Conservation (phyloP, 2,113 vertebrate species). For the Dunckerocampus dactyliophorus region DNA sequence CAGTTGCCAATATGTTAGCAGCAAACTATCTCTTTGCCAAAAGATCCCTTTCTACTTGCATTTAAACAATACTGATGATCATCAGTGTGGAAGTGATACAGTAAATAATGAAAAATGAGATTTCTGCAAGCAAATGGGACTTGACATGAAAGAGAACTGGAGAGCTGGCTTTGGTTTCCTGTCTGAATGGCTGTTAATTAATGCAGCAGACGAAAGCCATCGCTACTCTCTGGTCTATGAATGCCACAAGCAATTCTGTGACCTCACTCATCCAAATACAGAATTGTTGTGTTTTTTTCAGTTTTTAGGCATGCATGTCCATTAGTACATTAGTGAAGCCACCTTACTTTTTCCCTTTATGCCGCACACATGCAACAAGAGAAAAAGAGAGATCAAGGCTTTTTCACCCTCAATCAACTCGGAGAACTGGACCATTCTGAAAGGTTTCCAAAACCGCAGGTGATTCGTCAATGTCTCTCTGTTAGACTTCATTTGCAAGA, state of each 20-base stretch:
- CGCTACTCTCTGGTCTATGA: constrained; percentile 41
- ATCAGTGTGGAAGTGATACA: constrained; percentile 55
- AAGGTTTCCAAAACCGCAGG: constrained; percentile 63
- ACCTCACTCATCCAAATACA: constrained; percentile 42
- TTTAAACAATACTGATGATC: constrained; percentile 49
- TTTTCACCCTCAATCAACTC: constrained; percentile 63
- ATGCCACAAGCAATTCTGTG: constrained; percentile 38
- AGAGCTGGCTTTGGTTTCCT: constrained; percentile 70
- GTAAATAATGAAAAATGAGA: constrained; percentile 66
- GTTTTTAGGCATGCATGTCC: constrained; percentile 23
- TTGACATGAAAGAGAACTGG: constrained; percentile 62
- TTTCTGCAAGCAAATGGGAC: constrained; percentile 61
- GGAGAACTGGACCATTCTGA: constrained; percentile 46
- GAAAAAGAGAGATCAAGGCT: constrained; percentile 61
- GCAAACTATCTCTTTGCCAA: constrained; percentile 30
- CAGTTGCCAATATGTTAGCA: constrained; percentile 41
- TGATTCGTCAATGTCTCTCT: constrained; percentile 57
- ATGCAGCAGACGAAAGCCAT: constrained; percentile 64
- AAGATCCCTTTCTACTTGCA: constrained; percentile 6
- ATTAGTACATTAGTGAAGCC: constrained; percentile 18
- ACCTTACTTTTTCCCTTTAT: constrained; percentile 1
- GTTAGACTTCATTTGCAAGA: constrained; percentile 57
- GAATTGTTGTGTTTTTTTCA: constrained; percentile 35
- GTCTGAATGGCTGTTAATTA: constrained; percentile 71
- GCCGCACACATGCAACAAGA: constrained; percentile 18